Conservation (phyloP, 2,888 invertebrate genomes). For the Aethes cnicana region DNA sequence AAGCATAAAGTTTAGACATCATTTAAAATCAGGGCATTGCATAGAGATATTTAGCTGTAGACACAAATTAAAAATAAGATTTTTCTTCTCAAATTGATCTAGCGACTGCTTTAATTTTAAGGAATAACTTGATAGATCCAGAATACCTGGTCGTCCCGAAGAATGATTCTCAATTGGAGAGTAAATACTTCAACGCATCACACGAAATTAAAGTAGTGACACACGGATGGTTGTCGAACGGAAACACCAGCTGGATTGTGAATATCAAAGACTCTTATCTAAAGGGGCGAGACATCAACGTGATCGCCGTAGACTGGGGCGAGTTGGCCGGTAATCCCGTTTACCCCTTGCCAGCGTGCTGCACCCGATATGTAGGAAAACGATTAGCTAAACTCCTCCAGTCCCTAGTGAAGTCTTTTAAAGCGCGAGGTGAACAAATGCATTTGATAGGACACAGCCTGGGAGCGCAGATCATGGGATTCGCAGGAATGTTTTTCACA, state of each 20-base stretch:
- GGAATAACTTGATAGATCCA: constrained; percentile 51
- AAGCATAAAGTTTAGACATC: too few species aligned
- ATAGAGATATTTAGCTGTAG: too few species aligned
- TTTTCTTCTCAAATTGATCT: too few species aligned
- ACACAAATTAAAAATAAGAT: too few species aligned
- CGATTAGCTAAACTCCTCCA: constrained; percentile 55
- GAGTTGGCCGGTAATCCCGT: constrained; percentile 59
- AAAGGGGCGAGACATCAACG: constrained; percentile 67
- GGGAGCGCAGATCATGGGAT: constrained; percentile 84
- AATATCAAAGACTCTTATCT: constrained; percentile 70
- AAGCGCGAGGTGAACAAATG: constrained; percentile 45
- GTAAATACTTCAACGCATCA: constrained; percentile 60
- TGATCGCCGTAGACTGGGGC: constrained; percentile 77
- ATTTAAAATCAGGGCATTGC: too few species aligned
- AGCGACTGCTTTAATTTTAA: constrained; percentile 47
- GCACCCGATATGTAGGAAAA: constrained; percentile 71
- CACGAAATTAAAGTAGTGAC: constrained; percentile 75
- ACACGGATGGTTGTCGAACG: constrained; percentile 79
- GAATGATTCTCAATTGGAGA: constrained; percentile 44
- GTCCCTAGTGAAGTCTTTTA: constrained; percentile 45
- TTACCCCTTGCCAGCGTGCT: constrained; percentile 68
- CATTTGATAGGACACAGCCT: constrained; percentile 81
- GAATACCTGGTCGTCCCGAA: constrained; percentile 53
- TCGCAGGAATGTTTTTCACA: constrained; percentile 74
- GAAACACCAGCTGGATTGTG: constrained; percentile 59